Evolutionary conservation across 1,140 invertebrate species (phyloP), one percentile per base, ranked within the genome.

Genomic region (Dryas iulia): DNA sequence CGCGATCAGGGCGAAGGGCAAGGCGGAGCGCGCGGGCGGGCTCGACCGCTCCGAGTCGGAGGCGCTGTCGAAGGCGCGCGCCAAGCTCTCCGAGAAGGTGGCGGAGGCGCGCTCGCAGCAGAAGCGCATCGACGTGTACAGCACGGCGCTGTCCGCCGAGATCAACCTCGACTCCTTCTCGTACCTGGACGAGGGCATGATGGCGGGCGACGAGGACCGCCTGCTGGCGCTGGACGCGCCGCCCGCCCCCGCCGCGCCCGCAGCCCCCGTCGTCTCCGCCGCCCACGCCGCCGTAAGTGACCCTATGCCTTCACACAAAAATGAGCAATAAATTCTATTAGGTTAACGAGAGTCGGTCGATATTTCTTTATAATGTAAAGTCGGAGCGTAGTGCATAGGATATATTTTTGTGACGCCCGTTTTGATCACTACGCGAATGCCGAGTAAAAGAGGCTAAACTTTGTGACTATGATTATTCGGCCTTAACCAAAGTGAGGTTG

Each of bases 81-180:
- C 87, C 72, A 91, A 90, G 63, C 74, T 91, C 1, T 83, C 83
- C 2, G 84, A 91, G 66, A 91, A 91, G 62, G 87, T 91, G 18
- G 86, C 86, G 0, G 89, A 91, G 33, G 81, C 81, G 24, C 81
- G 78, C 57, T 90, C 87, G 31, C 84, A 83, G 59, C 86, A 87
- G 73, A 89, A 87, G 62, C 77, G 91, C 60, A 88, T 92, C 81
- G 90, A 93, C 74, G 83, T 93, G 1, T 93, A 93, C 71, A 92
- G 90, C 30, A 89, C 90, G 8, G 90, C 89, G 7, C 86, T 94
- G 31, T 87, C 91, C 14, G 81, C 89, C 3, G 91, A 92, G 31
- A 93, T 93, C 30, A 92, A 93, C 73, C 77, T 93, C 24, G 92
- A 93, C 67, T 91, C 90, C 73, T 93, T 92, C 76, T 82, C 92